Evolutionary conservation across 2,888 invertebrate genomes (phyloP), one percentile per base, ranked within the genome.

Genomic region (Abrostola tripartita): DNA sequence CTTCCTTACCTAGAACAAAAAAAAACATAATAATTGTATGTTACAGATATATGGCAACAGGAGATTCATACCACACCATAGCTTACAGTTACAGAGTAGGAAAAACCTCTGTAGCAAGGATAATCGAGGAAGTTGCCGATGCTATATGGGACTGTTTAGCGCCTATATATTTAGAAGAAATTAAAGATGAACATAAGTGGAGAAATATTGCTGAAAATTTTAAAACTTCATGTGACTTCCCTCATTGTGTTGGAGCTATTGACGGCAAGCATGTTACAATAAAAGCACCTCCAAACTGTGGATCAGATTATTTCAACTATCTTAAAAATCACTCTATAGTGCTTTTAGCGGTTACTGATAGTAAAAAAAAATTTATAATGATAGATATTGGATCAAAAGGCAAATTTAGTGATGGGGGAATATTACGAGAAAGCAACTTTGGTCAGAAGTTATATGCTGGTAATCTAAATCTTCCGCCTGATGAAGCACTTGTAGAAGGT

Each of bases 301-400:
- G 69, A 52, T 66, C 69, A 53, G 61, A 58, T 56, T 70, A 55
- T 70, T 70, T 54, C 53, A 58, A 61, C 55, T 69, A 70, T 63
- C 54, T 52, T 50, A 57, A 71, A 52, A 49, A 52, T 54, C 52
- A 58, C 55, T 71, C 71, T 1, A 65, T 62, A 53, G 71, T 71
- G 58, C 44, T 71, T 49, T 42, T 61, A 52, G 62, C 62, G 55
- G 71, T 71, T 53, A 53, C 68, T 50, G 68, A 68, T 52, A 56
- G 58, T 54, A 64, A 50, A 50, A 52, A 56, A 53, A 70, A 59
- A 51, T 6, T 52, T 41, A 63, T 60, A 58, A 64, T 67, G 58
- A 59, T 67, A 70, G 67, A 70, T 61, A 58, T 67, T 62, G 67
- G 70, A 55, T 70, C 70, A 63, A 70, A 62, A 58, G 70, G 64